phyloP scores from a whole-genome alignment of 2,797 vertebrate species.

The Champsocephalus gunnari region DNA sequence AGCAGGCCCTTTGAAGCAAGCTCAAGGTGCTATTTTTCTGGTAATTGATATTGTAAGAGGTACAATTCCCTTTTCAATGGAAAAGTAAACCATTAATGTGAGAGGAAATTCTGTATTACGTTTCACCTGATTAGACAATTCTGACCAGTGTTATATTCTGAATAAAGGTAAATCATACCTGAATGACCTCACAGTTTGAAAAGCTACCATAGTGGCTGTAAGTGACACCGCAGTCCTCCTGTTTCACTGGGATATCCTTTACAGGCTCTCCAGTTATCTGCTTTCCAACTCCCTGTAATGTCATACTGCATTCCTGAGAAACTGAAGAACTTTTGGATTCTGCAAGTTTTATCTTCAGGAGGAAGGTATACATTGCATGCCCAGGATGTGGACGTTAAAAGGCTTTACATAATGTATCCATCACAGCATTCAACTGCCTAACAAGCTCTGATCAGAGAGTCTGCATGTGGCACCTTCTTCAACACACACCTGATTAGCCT shows the following conservation, averaged over 20 bases:
- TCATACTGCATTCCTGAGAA: constrained; percentile 67
- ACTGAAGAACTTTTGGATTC: constrained; percentile 51
- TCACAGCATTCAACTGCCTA: no score
- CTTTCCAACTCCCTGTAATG: constrained; percentile 55
- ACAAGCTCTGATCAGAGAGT: no score
- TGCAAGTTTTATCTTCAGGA: constrained; percentile 12
- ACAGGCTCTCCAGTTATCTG: constrained; percentile 50
- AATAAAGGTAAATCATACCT: constrained; percentile 62
- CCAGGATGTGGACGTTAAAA: no score
- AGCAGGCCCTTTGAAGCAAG: constrained; percentile 53
- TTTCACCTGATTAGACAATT: constrained; percentile 33
- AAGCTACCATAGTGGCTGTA: constrained; percentile 51
- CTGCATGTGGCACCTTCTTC: no score
- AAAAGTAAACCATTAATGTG: constrained; percentile 3
- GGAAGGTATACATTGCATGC: no score
- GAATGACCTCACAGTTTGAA: constrained; percentile 55
- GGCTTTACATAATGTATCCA: no score
- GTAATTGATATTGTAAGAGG: constrained; percentile 28
- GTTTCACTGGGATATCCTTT: constrained; percentile 74
- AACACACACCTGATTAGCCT: no score
- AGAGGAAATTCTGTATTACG: constrained; percentile 38
- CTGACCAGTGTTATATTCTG: constrained; percentile 35
- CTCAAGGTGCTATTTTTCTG: constrained; percentile 47
- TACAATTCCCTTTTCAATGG: constrained; percentile 16
- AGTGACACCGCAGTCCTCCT: constrained; percentile 67